Base-by-base conservation (phyloP, 37 sponge, comb jelly and placozoan genomes). In the Tethya wilhelma region DNA sequence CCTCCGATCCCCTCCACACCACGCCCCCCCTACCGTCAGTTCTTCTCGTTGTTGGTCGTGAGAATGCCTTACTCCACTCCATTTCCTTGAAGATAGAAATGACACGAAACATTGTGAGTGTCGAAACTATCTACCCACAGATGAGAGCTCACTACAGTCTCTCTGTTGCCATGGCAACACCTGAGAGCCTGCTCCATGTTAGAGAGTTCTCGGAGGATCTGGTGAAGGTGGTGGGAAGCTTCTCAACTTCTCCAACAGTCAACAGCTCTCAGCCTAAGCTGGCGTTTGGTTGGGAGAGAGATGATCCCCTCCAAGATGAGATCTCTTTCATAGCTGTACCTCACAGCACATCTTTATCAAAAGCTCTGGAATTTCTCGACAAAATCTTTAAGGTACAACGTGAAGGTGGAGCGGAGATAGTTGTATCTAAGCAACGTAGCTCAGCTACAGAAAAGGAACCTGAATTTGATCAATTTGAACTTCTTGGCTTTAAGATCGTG, bases 401-500 rank as follows among this genome's bases (percentile, higher is more conserved):
- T 38, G 38, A 38, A 25, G 22, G 37, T 17, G 6, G 40, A 25
- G 6, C 38, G 19, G 42, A 22, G 34, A 7, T 69, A 2, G 2
- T 28, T 12, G 44, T 28, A 2, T 40, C 70, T 40, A 20, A 28
- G 32, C 8, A 2, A 2, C 7, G n/a, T 5, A 14, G 20, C 11
- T 19, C 14, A 7, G 44, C 7, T 38, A 1, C n/a, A 12, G 56
- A 67, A 4, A 56, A 4, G 5, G 64, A 25, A 25, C n/a, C n/a
- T n/a, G 63, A 69, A 46, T 19, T 68, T 5, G 77, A 76, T 0
- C 40, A 31, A 14, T 79, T 87, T 39, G 93, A 92, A 69, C 77
- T 92, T 7, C 64, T 92, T 23, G 93, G 93, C 19, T 58, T 92
- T 44, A 87, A 87, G 60, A 44, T 85, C 25, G 56, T 92, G 0